Evolutionary conservation across 1,140 invertebrate species (phyloP), one percentile per base, ranked within the genome.

Genomic region (Drosophila kikkawai): DNA sequence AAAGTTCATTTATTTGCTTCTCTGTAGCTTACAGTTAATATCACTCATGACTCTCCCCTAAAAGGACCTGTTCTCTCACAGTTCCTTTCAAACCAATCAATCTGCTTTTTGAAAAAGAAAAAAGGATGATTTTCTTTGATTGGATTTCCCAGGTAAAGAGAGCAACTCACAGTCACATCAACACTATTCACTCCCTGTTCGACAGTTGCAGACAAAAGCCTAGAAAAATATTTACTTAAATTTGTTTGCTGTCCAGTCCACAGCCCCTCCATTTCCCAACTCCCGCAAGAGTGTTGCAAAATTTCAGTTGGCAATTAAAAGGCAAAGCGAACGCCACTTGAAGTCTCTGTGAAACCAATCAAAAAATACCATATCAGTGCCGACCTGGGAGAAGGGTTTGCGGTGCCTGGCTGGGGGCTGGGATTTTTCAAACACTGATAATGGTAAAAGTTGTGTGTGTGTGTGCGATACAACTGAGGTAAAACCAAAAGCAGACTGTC

Each of bases 281-380:
- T 37, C 37, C 71, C 19, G 13, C 34, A 36, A 56, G 42, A 57
- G 73, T 65, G 59, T 55, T 63, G 59, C 66, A 64, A 71, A 71
- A 79, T 58, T 78, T 79, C 57, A 84, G 75, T 71, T 74, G 51
- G 80, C 84, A 87, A 84, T 88, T 83, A 80, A 87, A 87, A 84
- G 80, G 73, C 59, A 71, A 71, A 79, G 76, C 59, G 76, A 63
- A 71, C 53, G 59, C 76, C 75, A 64, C 67, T 79, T 64, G 58
- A 79, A 79, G 75, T 71, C 67, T 70, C 45, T 71, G 67, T 66
- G 83, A 87, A 87, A 87, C 80, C 84, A 87, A 87, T 87, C 84
- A 90, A 90, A 88, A 87, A 88, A 87, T 87, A 77, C 84, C 84
- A 88, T 75, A 51, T 60, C 76, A 71, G 55, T 78, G 68, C 80